phyloP scores from a whole-genome alignment of 2,113 vertebrate species.

The Oreamnos americanus region DNA sequence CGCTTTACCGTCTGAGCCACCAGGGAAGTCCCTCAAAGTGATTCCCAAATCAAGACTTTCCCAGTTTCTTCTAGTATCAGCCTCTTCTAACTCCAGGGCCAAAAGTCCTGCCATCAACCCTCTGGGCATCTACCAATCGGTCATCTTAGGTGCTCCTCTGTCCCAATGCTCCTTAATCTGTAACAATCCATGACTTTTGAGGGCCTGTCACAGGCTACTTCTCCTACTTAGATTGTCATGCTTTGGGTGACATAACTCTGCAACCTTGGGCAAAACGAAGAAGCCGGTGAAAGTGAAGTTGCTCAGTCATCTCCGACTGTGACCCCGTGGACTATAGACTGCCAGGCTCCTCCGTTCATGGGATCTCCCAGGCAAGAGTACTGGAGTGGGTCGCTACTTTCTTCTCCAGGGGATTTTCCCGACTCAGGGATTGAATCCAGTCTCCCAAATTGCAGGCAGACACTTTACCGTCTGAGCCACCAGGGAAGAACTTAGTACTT shows the following conservation, averaged over 20 bases:
- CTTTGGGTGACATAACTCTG: neutral
- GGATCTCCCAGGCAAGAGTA: neutral
- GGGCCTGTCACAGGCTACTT: neutral
- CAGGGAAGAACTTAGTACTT: neutral
- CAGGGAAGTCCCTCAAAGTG: neutral
- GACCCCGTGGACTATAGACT: neutral
- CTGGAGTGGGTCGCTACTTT: neutral
- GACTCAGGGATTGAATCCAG: neutral
- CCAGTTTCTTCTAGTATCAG: neutral
- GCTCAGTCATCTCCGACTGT: neutral
- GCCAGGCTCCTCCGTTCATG: neutral
- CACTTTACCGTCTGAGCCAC: neutral
- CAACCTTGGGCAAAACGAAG: constrained; percentile 45
- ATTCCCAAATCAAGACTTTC: neutral
- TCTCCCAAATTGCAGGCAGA: neutral
- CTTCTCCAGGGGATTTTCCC: neutral
- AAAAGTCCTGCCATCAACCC: neutral
- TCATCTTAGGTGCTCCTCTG: neutral
- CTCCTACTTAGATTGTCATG: neutral
- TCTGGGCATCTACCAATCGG: neutral
- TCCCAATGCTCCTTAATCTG: neutral
- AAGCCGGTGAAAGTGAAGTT: neutral
- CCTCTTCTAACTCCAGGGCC: neutral
- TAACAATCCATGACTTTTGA: neutral
- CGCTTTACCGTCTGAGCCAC: neutral